A percentile compares a stretch with the other conserved stretches of the same genome.
These are phyloP conservation scores for Micrasema minimum DNA, from an alignment of 1,140 invertebrate genomes.

Conservation along the genomic window DNA sequence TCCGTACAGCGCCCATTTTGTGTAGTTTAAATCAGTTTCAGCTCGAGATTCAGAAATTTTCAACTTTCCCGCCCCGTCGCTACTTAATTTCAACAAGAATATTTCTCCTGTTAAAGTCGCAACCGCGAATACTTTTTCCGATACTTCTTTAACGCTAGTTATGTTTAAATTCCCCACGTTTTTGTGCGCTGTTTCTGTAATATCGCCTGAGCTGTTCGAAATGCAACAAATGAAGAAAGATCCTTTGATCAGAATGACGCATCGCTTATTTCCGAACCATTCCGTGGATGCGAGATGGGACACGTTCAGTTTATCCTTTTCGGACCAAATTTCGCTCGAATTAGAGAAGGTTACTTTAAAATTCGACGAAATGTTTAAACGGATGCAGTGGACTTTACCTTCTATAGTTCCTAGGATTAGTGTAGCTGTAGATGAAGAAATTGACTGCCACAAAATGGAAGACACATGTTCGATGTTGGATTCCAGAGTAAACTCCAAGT, in stretches of 20 bases:
- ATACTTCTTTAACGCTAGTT: constrained; percentile 22
- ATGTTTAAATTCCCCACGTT: constrained; percentile 21
- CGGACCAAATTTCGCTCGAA: constrained; percentile 12
- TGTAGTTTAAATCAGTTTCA: constrained; percentile 28
- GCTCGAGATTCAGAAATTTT: background rate
- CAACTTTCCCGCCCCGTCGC: background rate
- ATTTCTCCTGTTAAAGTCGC: constrained; percentile 15
- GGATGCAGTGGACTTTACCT: background rate
- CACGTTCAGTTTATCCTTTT: constrained; percentile 22
- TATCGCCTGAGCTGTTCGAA: background rate
- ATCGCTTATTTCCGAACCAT: background rate
- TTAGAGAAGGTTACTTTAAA: constrained; percentile 3
- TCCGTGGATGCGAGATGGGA: constrained; percentile 11
- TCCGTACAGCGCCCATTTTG: constrained; percentile 16
- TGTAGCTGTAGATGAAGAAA: background rate
- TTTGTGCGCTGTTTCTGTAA: background rate
- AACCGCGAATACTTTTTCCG: constrained; percentile 10
- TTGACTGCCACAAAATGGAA: constrained; percentile 3
- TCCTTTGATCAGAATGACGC: constrained; percentile 20
- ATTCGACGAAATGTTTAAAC: background rate
- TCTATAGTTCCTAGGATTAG: background rate
- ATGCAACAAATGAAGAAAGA: constrained; percentile 24
- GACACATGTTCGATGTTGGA: constrained; percentile 7
- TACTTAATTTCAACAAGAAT: background rate
- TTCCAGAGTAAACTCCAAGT: constrained; percentile 2